These are phyloP conservation scores for Ciconia boyciana DNA, from an alignment of 2,113 vertebrate species.

Conservation along the genomic window DNA sequence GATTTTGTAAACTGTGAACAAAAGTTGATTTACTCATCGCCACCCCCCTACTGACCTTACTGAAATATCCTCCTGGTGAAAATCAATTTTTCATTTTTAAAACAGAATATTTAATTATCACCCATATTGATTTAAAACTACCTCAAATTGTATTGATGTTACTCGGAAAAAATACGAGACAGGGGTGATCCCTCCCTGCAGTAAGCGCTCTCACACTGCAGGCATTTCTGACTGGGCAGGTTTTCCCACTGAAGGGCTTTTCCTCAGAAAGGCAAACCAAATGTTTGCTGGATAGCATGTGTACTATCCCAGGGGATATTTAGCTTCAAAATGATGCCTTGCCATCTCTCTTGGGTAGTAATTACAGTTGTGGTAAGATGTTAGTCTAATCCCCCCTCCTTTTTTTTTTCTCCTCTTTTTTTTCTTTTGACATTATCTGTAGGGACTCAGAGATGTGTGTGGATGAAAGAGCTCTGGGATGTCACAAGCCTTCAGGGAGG, in stretches of 20 bases:
- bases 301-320: background rate
- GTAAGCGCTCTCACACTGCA: background rate
- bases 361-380: background rate
- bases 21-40: background rate
- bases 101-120: constrained; percentile 57
- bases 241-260: background rate
- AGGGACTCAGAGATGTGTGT: background rate
- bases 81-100: constrained; percentile 61
- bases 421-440: background rate
- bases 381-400: background rate
- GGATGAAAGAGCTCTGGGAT: background rate
- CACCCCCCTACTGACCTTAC: background rate
- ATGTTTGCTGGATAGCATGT: background rate
- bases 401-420: too few relatives aligned
- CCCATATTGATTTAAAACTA: constrained; percentile 49
- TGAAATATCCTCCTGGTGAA: constrained; percentile 41
- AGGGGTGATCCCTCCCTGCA: background rate
- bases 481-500: background rate
- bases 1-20: constrained; percentile 42
- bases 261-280: background rate
- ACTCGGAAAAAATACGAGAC: background rate
- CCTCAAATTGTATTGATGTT: background rate
- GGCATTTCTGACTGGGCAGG: background rate
- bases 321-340: background rate
- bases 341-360: background rate